Percentiles rank a stretch among this genome's conserved stretches.
Evolutionary conservation across 1,140 invertebrate genomes (phyloP).

Genomic region (Pseudobourletiella spinata): DNA sequence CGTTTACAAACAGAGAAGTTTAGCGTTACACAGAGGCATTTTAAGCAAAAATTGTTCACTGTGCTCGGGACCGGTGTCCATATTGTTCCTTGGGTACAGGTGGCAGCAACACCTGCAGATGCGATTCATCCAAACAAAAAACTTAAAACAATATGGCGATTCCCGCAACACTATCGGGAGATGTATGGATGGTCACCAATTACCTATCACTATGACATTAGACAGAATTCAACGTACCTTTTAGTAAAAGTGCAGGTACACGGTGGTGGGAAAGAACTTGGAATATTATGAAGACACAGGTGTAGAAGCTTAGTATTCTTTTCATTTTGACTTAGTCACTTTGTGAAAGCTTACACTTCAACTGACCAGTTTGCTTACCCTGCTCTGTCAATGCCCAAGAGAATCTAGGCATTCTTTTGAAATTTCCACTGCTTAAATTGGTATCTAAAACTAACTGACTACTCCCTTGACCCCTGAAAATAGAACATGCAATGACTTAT

Average conservation of each 20-base stretch:
- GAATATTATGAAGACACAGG: neutral
- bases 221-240: neutral
- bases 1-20: slow-evolving; percentile 19
- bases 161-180: no score
- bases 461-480: no score
- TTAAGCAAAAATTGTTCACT: slow-evolving; percentile 21
- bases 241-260: neutral
- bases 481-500: no score
- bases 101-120: slow-evolving; percentile 9
- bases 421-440: no score
- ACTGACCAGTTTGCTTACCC: no score
- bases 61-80: slow-evolving; percentile 8
- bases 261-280: neutral
- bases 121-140: neutral
- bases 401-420: no score
- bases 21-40: slow-evolving; percentile 15
- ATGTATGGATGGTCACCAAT: neutral
- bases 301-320: no score
- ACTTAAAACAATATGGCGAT: no score
- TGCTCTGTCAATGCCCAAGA: no score
- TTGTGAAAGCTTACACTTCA: no score
- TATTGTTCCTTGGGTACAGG: slow-evolving; percentile 12
- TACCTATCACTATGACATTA: neutral
- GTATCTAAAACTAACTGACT: no score
- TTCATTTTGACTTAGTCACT: no score